Conservation (phyloP, 2,888 invertebrate species). For the Marasmarcha lunaedactyla region DNA sequence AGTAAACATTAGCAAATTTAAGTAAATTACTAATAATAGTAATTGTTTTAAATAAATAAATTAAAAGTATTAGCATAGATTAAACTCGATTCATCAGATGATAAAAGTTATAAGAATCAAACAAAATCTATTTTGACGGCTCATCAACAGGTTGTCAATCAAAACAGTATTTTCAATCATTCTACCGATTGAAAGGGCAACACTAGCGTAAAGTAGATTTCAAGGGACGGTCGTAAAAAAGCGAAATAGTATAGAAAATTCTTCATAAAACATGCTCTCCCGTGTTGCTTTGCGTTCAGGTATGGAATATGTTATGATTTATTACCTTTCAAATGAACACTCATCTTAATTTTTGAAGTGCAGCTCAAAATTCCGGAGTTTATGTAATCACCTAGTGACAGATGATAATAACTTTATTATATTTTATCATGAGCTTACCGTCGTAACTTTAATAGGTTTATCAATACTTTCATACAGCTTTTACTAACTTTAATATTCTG, state of each 20-base stretch:
- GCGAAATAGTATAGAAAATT: slow-evolving; percentile 27
- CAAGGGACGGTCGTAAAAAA: slow-evolving; percentile 34
- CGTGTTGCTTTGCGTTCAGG: slow-evolving; percentile 77
- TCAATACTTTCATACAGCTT: too few relatives aligned
- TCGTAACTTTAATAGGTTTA: too few relatives aligned
- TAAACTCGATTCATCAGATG: too few relatives aligned
- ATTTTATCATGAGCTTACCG: too few relatives aligned
- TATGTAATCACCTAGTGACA: slow-evolving; percentile 66
- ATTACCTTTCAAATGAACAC: slow-evolving; percentile 1
- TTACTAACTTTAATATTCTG: too few relatives aligned
- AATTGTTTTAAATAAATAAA: too few relatives aligned
- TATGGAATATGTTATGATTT: slow-evolving; percentile 37
- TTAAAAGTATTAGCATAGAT: too few relatives aligned
- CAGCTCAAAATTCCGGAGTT: slow-evolving; percentile 58
- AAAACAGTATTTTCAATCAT: neutral
- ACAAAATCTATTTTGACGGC: too few relatives aligned
- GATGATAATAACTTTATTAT: slow-evolving; percentile 12
- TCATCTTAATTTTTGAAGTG: slow-evolving; percentile 9
- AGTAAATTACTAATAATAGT: too few relatives aligned
- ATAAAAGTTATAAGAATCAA: too few relatives aligned
- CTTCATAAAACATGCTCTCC: slow-evolving; percentile 73
- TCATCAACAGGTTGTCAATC: neutral
- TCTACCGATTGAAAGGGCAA: slow-evolving; percentile 16
- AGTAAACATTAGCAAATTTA: too few relatives aligned
- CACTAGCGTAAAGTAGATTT: slow-evolving; percentile 48